A percentile compares a stretch with the other conserved stretches of the same genome.
These are phyloP conservation scores for Campylomormyrus tamandua DNA, from an alignment of 2,113 vertebrate species.

Conservation along the genomic window DNA sequence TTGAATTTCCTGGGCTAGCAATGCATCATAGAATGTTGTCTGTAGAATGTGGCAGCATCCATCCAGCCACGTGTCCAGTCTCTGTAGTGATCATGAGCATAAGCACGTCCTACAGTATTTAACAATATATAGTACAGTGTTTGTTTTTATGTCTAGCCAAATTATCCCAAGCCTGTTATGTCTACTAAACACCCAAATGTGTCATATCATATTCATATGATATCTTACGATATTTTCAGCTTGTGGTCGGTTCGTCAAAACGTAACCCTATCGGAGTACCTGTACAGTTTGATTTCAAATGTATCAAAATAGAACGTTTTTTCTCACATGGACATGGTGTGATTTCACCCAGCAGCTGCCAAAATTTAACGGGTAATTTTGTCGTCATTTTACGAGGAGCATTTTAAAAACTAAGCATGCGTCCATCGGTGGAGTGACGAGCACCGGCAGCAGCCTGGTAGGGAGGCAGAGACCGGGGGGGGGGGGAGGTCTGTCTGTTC, in stretches of 20 bases:
- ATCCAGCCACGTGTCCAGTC: background rate
- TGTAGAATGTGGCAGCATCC: background rate
- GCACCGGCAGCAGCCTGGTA: background rate
- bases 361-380: background rate
- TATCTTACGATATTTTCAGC: background rate
- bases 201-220: background rate
- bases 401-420: background rate
- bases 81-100: background rate
- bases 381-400: background rate
- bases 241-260: background rate
- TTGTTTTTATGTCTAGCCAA: background rate
- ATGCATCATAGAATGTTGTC: background rate
- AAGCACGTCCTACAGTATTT: background rate
- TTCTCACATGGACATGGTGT: background rate
- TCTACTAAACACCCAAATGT: background rate
- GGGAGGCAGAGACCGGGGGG: background rate
- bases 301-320: background rate
- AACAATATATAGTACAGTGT: background rate
- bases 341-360: background rate
- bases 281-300: background rate
- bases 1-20: background rate
- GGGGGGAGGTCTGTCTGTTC: background rate
- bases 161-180: background rate
- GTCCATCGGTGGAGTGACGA: background rate
- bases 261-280: background rate